phyloP scores from a whole-genome alignment of 37 sponge, comb jelly and placozoan genomes.

The Axinella damicornis region DNA sequence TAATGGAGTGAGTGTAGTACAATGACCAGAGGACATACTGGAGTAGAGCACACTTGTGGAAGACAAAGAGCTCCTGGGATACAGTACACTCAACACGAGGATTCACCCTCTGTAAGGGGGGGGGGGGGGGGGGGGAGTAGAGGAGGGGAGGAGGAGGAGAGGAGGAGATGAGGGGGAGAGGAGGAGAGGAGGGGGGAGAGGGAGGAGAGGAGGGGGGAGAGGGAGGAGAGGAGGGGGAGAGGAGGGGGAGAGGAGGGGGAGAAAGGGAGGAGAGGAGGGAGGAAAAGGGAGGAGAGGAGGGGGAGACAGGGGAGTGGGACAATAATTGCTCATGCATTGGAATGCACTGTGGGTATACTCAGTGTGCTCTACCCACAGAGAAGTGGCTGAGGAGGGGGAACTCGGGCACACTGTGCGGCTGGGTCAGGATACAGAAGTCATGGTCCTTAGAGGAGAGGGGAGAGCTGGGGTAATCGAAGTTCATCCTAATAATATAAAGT shows the following conservation, averaged over 20 bases:
- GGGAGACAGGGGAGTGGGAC: no score
- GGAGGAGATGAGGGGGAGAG: no score
- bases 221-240: neutral
- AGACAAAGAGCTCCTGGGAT: constrained; percentile 87
- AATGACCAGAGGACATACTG: constrained; percentile 21
- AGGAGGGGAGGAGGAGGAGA: neutral
- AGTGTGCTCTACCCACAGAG: constrained; percentile 46
- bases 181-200: neutral
- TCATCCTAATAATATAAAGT: neutral
- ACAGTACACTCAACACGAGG: constrained; percentile 65
- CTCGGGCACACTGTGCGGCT: constrained; percentile 83
- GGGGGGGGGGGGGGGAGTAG: neutral
- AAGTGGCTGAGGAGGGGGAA: constrained; percentile 86
- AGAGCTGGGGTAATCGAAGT: neutral
- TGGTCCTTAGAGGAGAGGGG: constrained; percentile 58
- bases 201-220: neutral
- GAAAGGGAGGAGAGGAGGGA: no score
- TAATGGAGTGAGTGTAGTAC: no score
- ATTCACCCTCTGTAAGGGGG: constrained; percentile 56
- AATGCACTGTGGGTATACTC: no score
- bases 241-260: no score
- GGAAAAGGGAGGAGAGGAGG: no score
- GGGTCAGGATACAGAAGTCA: constrained; percentile 88
- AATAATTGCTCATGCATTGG: no score
- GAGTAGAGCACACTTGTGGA: constrained; percentile 85